Conservation (phyloP, 2,797 vertebrate genomes). For the Cheirogaleus major region DNA sequence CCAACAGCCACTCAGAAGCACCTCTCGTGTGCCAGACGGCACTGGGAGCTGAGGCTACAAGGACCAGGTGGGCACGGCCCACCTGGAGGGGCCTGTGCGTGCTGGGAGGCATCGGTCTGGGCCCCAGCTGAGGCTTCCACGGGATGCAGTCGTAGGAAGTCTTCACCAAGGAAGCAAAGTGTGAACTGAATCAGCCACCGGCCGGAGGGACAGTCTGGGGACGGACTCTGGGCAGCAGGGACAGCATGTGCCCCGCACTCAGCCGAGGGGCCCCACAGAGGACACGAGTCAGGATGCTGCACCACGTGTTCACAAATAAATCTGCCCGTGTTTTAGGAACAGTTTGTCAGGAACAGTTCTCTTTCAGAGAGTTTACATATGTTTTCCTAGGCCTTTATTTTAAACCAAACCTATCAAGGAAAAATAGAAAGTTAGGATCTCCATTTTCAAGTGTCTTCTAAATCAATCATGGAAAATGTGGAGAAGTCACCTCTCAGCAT, state of each 20-base stretch:
- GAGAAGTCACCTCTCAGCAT: background rate
- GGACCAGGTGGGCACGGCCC: fast-evolving
- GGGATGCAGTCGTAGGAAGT: background rate
- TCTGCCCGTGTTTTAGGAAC: background rate
- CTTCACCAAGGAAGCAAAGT: background rate
- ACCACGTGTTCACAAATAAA: background rate
- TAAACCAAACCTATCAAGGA: background rate
- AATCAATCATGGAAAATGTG: background rate
- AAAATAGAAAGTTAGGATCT: background rate
- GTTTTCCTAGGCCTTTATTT: background rate
- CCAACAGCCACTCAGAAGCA: background rate
- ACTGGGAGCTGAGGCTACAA: background rate
- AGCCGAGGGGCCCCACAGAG: background rate
- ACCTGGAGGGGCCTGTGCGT: background rate
- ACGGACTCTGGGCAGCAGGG: background rate
- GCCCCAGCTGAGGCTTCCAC: background rate
- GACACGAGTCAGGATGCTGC: background rate
- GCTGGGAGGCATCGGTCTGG: background rate
- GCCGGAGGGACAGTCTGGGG: background rate
- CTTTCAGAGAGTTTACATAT: background rate
- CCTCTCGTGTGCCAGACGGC: background rate
- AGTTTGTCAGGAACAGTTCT: background rate
- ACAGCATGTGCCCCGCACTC: background rate
- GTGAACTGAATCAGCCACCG: background rate
- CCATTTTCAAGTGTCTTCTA: background rate